These are phyloP conservation scores for Aporrectodea caliginosa DNA, from an alignment of 1,140 invertebrate species.

Conservation along the genomic window DNA sequence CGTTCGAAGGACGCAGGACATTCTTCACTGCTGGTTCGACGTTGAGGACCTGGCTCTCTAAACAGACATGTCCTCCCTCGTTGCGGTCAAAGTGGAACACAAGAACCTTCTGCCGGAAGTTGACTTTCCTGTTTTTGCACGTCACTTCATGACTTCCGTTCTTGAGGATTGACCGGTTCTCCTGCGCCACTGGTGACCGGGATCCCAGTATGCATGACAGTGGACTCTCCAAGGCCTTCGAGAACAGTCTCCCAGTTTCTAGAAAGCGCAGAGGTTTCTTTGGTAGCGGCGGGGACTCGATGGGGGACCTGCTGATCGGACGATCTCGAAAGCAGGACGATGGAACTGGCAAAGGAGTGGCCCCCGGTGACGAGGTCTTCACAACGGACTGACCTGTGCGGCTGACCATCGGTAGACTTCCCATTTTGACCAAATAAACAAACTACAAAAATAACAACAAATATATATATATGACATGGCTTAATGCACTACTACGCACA, in stretches of 20 bases:
- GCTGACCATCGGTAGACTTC: background rate
- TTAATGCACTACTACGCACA: no score
- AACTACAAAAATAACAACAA: no score
- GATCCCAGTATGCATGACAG: background rate
- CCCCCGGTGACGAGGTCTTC: background rate
- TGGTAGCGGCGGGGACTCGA: background rate
- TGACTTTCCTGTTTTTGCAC: background rate
- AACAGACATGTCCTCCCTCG: slow-evolving; percentile 9
- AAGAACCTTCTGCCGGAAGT: background rate
- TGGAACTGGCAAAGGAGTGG: background rate
- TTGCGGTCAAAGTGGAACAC: slow-evolving; percentile 21
- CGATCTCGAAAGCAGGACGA: background rate
- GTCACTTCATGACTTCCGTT: background rate
- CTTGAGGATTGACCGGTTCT: background rate
- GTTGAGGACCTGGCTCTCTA: slow-evolving; percentile 11
- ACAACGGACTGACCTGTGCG: no score
- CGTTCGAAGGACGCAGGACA: background rate
- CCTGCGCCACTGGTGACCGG: background rate
- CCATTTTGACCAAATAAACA: no score
- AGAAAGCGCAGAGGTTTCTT: background rate
- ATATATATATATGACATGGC: no score
- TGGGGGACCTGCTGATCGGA: background rate
- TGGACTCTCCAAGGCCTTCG: no score
- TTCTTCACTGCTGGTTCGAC: slow-evolving; percentile 13
- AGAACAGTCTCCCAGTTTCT: background rate